Conservation (phyloP, 2,888 invertebrate species). For the Eutolmus rufibarbis region DNA sequence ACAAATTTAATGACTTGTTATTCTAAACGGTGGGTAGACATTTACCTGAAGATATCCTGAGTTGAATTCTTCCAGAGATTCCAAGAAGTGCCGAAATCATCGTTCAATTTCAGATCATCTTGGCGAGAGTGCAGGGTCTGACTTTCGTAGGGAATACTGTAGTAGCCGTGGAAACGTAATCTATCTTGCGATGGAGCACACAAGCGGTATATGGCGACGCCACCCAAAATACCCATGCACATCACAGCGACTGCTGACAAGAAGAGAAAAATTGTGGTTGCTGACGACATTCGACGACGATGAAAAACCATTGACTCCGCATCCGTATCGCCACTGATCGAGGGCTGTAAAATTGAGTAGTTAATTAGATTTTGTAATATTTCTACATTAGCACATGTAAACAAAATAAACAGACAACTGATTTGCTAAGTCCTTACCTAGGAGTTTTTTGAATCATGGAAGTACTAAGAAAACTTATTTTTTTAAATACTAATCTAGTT, state of each 20-base stretch:
- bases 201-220: constrained; percentile 78
- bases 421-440: no score
- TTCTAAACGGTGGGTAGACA: background rate
- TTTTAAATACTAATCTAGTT: no score
- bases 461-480: no score
- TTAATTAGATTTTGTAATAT: background rate
- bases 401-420: no score
- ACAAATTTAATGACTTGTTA: background rate
- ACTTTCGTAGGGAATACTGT: constrained; percentile 60
- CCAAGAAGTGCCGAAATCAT: constrained; percentile 5
- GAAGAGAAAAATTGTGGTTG: constrained; percentile 73
- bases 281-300: constrained; percentile 66
- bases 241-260: constrained; percentile 75
- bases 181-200: constrained; percentile 70
- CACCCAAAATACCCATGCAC: constrained; percentile 74
- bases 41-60: background rate
- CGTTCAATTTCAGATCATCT: background rate
- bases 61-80: background rate
- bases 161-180: constrained; percentile 59
- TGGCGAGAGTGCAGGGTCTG: constrained; percentile 42
- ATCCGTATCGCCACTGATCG: constrained; percentile 63
- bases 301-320: constrained; percentile 62
- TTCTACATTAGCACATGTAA: no score
- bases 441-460: no score
- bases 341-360: constrained; percentile 52